These are phyloP conservation scores for Sebastolobus alascanus DNA, from an alignment of 2,797 vertebrate genomes.

Conservation along the genomic window DNA sequence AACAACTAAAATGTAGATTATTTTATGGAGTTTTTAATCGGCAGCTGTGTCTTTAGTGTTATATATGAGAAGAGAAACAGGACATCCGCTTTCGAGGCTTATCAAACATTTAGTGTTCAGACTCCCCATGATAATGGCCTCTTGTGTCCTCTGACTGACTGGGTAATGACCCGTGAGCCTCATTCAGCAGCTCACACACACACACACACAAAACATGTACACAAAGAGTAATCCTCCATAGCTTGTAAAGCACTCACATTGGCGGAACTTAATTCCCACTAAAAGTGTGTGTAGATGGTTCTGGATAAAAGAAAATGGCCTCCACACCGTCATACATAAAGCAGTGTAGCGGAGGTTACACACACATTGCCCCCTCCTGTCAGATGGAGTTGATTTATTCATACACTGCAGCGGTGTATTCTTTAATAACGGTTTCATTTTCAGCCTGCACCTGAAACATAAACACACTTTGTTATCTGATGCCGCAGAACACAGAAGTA, in stretches of 20 bases:
- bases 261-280: constrained; percentile 13
- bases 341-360: constrained; percentile 14
- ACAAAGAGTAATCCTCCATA: constrained; percentile 29
- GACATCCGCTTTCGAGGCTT: constrained; percentile 63
- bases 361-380: constrained; percentile 25
- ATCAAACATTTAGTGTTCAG: constrained; percentile 76
- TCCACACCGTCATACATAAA: constrained; percentile 7
- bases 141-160: constrained; percentile 67
- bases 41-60: background rate
- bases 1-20: background rate
- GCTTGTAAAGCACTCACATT: constrained; percentile 12
- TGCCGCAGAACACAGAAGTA: constrained; percentile 27
- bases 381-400: constrained; percentile 61
- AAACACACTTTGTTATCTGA: constrained; percentile 63
- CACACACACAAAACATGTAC: constrained; percentile 6
- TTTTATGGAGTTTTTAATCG: background rate
- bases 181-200: constrained; percentile 28
- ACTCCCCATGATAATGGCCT: constrained; percentile 60
- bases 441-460: constrained; percentile 67
- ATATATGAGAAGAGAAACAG: constrained; percentile 51
- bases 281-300: constrained; percentile 11
- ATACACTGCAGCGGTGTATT: constrained; percentile 52
- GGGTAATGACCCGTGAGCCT: constrained; percentile 63
- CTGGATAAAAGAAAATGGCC: constrained; percentile 11
- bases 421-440: constrained; percentile 73